These are phyloP conservation scores for Stylophora pistillata DNA, from an alignment of 64 coral and sea anemone species.

Conservation along the genomic window DNA sequence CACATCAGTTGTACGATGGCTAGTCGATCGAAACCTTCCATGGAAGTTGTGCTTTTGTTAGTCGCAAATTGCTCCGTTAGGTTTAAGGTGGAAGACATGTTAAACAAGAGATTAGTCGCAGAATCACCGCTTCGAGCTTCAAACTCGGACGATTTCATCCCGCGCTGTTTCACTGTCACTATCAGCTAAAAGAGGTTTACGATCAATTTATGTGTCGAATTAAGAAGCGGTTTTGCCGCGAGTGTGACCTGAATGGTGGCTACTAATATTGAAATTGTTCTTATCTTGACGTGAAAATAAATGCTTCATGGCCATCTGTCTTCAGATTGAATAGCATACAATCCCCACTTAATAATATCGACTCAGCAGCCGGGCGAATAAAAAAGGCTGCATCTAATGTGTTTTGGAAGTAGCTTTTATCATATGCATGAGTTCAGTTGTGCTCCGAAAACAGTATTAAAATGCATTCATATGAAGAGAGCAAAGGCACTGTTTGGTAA, in stretches of 20 bases:
- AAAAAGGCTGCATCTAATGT: constrained; percentile 9
- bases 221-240: not conserved
- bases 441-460: not conserved
- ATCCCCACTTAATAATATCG: constrained; percentile 12
- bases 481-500: not conserved
- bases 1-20: constrained; percentile 68
- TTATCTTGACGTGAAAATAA: constrained; percentile 37
- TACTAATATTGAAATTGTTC: constrained; percentile 34
- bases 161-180: not conserved
- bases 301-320: constrained; percentile 17
- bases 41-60: not conserved
- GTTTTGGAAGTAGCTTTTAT: constrained; percentile 14
- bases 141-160: not conserved
- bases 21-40: constrained; percentile 24
- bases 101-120: not conserved
- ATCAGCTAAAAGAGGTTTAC: not conserved
- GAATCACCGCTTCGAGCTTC: no score
- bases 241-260: not conserved
- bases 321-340: not conserved
- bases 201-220: not conserved
- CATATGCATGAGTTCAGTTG: not conserved
- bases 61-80: not conserved
- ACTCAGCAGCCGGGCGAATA: constrained; percentile 16
- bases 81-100: not conserved
- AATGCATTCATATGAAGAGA: not conserved